These are phyloP conservation scores for Semnornis frantzii DNA, from an alignment of 2,113 vertebrate species.

Conservation along the genomic window DNA sequence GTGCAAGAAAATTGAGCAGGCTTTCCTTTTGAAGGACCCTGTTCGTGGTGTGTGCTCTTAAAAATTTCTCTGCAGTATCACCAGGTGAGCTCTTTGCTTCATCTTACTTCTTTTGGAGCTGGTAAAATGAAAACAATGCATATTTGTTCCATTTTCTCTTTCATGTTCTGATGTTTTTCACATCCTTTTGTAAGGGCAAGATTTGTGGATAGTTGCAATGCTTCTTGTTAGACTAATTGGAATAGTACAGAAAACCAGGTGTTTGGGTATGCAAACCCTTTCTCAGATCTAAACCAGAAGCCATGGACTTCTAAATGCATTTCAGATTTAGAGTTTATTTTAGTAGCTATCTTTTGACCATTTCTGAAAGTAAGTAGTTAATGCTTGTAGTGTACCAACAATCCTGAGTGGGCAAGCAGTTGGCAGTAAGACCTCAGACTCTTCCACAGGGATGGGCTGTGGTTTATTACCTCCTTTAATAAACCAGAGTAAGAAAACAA, in stretches of 20 bases:
- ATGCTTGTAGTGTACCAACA: background rate
- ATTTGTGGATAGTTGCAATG: background rate
- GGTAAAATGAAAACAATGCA: background rate
- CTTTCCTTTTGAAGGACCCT: background rate
- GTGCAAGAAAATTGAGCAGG: conserved; percentile 9
- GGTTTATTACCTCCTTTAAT: background rate
- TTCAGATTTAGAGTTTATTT: background rate
- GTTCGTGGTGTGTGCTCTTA: background rate
- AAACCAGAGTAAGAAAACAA: background rate
- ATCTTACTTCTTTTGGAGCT: background rate
- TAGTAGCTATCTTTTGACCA: background rate
- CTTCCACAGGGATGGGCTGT: background rate
- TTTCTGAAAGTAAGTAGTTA: background rate
- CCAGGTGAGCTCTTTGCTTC: background rate
- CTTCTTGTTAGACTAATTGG: background rate
- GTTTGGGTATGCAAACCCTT: background rate
- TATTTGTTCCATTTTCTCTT: background rate
- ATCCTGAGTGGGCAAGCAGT: background rate
- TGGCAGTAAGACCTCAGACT: background rate
- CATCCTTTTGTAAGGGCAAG: background rate
- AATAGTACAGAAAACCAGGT: background rate
- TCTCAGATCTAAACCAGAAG: background rate
- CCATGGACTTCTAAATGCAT: background rate
- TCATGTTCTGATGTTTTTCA: background rate
- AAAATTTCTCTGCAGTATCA: background rate